Evolutionary conservation across 2,888 invertebrate genomes (phyloP), one percentile per base, ranked within the genome.

Genomic region (Stenolophus ochropezus): DNA sequence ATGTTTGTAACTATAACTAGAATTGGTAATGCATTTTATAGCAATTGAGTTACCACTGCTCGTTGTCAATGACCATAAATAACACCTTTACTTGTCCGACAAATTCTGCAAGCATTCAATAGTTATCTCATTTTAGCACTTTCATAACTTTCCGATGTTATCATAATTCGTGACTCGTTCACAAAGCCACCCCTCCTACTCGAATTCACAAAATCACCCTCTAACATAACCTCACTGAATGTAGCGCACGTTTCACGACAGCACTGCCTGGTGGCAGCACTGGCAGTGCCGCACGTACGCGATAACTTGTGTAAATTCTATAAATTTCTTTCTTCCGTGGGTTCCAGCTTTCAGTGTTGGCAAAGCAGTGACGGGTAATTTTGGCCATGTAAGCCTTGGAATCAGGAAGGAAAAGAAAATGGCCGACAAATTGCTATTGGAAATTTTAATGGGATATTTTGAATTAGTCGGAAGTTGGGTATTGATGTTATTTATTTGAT

Each of bases 361-460:
- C 53, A 53, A 25, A 25, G 25, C 25, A 23, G 33, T 33, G 33
- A 27, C 6, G 33, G 33, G 33, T 69, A 69, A 69, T 69, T 69
- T 69, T 69, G 33, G 65, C 18, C 18, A 23, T 27, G 27, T 61
- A 69, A 69, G 65, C 65, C 33, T 14, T 69, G 2, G 42, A 69
- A 42, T 65, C 27, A 69, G 33, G 65, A 33, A 33, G 33, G 65
- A 27, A 65, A 33, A 18, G 16, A 69, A 69, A 69, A 69, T 69
- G 65, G 65, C 33, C 33, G 65, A 69, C 65, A 69, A 69, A 69
- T 69, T 69, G 65, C 20, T 69, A 69, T 69, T 69, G 65, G 65
- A 69, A 69, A 69, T 33, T 69, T 69, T 69, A 69, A 69, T 69
- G 65, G 33, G 33, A 16, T 33, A 33, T 18, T 16, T 16, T 69